phyloP scores from a whole-genome alignment of 2,113 vertebrate species.

The Etheostoma cragini region DNA sequence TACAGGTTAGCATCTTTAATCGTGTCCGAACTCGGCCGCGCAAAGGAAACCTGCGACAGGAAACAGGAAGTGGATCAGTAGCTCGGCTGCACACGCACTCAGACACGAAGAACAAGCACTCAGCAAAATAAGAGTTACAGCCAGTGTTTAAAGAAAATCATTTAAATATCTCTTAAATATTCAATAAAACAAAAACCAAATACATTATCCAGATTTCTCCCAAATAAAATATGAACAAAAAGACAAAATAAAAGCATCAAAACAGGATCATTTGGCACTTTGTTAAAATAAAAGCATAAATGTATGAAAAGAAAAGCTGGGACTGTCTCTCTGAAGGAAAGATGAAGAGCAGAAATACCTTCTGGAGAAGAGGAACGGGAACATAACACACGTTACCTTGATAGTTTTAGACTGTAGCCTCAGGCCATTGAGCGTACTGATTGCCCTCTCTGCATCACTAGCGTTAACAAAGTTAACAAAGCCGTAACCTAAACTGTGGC shows the following conservation, averaged over 20 bases:
- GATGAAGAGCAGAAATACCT: too few relatives aligned
- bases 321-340: slow-evolving; percentile 60
- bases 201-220: slow-evolving; percentile 41
- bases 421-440: slow-evolving; percentile 99
- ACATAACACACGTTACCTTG: slow-evolving; percentile 87
- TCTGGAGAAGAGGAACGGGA: too few relatives aligned
- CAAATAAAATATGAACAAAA: slow-evolving; percentile 63
- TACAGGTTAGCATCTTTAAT: slow-evolving; percentile 99
- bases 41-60: slow-evolving; percentile 91
- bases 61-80: slow-evolving; percentile 17
- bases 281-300: slow-evolving; percentile 62
- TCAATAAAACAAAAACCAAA: slow-evolving; percentile 12
- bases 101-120: not conserved
- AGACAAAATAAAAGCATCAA: slow-evolving; percentile 59
- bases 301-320: slow-evolving; percentile 45
- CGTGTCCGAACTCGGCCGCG: slow-evolving; percentile 95
- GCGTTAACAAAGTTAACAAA: slow-evolving; percentile 99
- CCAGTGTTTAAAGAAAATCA: slow-evolving; percentile 45
- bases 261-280: slow-evolving; percentile 23
- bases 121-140: slow-evolving; percentile 42
- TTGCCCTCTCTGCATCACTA: slow-evolving; percentile 98
- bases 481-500: slow-evolving; percentile 98
- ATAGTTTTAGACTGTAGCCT: slow-evolving; percentile 99
- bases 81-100: not conserved
- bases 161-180: slow-evolving; percentile 28